These are phyloP conservation scores for Linyphia triangularis DNA, from an alignment of 2,888 invertebrate species.

Conservation along the genomic window DNA sequence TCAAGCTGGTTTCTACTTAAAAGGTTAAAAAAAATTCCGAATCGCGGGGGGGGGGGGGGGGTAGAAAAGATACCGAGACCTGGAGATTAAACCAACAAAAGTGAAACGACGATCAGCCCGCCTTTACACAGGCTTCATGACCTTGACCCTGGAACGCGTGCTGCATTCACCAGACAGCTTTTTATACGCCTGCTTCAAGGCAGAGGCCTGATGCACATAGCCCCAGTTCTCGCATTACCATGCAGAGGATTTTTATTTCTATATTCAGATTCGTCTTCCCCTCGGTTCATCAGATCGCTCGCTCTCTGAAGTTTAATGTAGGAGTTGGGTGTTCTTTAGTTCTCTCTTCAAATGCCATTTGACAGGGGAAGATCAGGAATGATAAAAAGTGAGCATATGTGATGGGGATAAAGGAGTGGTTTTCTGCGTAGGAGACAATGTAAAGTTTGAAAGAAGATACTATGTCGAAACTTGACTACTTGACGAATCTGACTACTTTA, in stretches of 20 bases:
- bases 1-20: no score
- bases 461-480: no score
- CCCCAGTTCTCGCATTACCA: neutral
- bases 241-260: neutral
- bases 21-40: no score
- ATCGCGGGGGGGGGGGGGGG: no score
- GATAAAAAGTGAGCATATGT: no score
- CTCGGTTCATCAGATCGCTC: neutral
- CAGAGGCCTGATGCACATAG: neutral
- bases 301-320: neutral
- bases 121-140: slow-evolving; percentile 10
- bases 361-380: no score
- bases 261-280: neutral
- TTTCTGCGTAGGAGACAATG: no score
- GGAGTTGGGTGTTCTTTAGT: neutral
- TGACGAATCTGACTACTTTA: no score
- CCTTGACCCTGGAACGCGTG: slow-evolving; percentile 66
- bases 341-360: no score
- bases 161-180: slow-evolving; percentile 51
- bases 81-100: slow-evolving; percentile 13
- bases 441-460: no score
- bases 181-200: slow-evolving; percentile 17
- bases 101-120: neutral
- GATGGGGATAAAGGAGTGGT: no score
- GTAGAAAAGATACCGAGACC: neutral